phyloP scores from a whole-genome alignment of 2,113 vertebrate species.

The Sinosuthora webbiana region DNA sequence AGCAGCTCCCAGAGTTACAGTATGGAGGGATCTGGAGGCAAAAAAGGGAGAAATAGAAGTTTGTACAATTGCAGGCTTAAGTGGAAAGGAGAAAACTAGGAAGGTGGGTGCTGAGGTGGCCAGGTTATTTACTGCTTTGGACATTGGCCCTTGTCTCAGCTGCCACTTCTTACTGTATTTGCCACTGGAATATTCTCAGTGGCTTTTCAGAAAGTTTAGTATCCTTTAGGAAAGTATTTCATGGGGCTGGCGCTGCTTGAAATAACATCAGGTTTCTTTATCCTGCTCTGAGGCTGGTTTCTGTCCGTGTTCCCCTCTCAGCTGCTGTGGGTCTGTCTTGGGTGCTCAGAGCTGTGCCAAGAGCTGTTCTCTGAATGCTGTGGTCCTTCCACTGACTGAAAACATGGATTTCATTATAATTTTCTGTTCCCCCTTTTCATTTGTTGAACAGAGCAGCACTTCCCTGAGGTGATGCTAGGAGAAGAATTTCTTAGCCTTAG shows the following conservation, averaged over 20 bases:
- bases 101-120: neutral
- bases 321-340: neutral
- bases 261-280: neutral
- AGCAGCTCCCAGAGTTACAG: neutral
- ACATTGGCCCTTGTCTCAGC: neutral
- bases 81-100: neutral
- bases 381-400: neutral
- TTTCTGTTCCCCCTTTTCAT: constrained; percentile 61
- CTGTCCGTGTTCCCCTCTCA: neutral
- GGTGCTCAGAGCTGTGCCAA: neutral
- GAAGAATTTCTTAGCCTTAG: constrained; percentile 94
- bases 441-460: constrained; percentile 93
- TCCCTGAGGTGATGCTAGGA: constrained; percentile 91
- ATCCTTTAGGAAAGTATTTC: neutral
- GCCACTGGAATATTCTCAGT: neutral
- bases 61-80: neutral
- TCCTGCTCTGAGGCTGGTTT: neutral
- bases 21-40: neutral
- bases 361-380: neutral
- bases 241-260: neutral
- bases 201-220: neutral
- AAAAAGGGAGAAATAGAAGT: neutral
- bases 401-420: constrained; percentile 51
- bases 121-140: neutral
- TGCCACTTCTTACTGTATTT: neutral